Evolutionary conservation across 2,113 vertebrate species (phyloP).

Genomic region (Eublepharis macularius): DNA sequence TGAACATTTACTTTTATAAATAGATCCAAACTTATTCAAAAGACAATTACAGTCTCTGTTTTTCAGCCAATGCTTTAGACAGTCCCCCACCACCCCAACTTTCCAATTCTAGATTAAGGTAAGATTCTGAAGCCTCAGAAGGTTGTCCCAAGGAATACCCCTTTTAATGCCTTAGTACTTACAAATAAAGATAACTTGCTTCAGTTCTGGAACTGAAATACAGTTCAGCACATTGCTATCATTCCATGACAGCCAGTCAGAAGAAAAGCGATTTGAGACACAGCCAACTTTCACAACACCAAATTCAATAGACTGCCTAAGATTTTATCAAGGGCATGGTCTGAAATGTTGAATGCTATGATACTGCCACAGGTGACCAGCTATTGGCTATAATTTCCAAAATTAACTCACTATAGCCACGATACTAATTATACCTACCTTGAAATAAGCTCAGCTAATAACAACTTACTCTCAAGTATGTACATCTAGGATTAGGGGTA

Average conservation of each 20-base stretch:
- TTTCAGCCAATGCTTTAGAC: background rate
- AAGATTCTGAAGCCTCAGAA: background rate
- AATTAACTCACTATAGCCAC: background rate
- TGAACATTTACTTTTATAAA: background rate
- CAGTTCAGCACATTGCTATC: background rate
- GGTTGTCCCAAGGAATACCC: background rate
- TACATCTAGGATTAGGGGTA: background rate
- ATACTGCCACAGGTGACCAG: background rate
- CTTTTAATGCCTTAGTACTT: background rate
- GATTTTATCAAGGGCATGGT: too few species aligned
- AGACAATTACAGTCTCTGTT: constrained; percentile 1
- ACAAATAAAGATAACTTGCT: background rate
- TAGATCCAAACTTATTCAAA: background rate
- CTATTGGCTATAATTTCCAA: background rate
- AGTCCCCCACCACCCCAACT: background rate
- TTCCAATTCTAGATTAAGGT: constrained; percentile 4
- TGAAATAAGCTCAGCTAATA: background rate
- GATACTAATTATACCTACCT: background rate
- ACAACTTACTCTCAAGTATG: background rate
- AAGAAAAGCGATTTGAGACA: background rate
- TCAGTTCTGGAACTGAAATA: background rate
- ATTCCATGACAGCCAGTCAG: background rate
- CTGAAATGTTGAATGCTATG: background rate
- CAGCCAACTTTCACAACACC: background rate
- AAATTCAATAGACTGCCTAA: background rate